Conservation (phyloP, 1,140 invertebrate species). For the Physella acuta region DNA sequence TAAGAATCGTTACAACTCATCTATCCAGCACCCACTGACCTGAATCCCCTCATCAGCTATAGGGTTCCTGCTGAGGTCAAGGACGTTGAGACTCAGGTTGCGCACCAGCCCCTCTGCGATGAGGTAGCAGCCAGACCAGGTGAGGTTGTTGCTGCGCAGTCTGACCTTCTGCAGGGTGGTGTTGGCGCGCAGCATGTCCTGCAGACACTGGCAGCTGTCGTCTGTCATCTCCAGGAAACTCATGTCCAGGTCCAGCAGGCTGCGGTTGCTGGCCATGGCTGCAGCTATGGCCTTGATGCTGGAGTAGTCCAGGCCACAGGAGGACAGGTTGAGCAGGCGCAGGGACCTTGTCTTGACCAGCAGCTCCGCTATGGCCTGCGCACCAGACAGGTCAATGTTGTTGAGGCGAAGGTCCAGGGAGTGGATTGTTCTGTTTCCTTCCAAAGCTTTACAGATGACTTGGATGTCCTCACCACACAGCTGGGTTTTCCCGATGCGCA, state of each 20-base stretch:
- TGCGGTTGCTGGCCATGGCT: conserved; percentile 40
- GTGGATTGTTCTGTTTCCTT: conserved; percentile 33
- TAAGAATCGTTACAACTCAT: too few species aligned
- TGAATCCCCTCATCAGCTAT: conserved; percentile 44
- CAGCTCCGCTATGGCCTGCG: conserved; percentile 36
- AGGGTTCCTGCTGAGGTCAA: conserved; percentile 50
- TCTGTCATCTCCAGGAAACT: conserved; percentile 52
- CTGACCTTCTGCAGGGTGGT: conserved; percentile 44
- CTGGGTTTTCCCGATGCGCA: conserved; percentile 50
- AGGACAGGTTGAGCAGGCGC: conserved; percentile 50
- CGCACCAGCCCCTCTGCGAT: conserved; percentile 43
- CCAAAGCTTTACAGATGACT: conserved; percentile 37
- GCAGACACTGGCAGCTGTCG: conserved; percentile 41
- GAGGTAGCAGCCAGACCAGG: conserved; percentile 46
- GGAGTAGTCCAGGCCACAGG: conserved; percentile 42
- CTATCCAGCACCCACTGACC: background rate
- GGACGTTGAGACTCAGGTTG: conserved; percentile 40
- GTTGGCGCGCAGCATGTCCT: conserved; percentile 50
- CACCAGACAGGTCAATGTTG: conserved; percentile 45
- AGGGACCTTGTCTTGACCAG: conserved; percentile 43
- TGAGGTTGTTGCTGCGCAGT: conserved; percentile 47
- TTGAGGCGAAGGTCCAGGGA: conserved; percentile 54
- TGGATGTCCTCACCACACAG: conserved; percentile 42
- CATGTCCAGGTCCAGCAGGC: conserved; percentile 47
- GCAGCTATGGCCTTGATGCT: conserved; percentile 39